These are phyloP conservation scores for Heliopora coerulea DNA, from an alignment of 92 coral and sea anemone species.

Conservation along the genomic window DNA sequence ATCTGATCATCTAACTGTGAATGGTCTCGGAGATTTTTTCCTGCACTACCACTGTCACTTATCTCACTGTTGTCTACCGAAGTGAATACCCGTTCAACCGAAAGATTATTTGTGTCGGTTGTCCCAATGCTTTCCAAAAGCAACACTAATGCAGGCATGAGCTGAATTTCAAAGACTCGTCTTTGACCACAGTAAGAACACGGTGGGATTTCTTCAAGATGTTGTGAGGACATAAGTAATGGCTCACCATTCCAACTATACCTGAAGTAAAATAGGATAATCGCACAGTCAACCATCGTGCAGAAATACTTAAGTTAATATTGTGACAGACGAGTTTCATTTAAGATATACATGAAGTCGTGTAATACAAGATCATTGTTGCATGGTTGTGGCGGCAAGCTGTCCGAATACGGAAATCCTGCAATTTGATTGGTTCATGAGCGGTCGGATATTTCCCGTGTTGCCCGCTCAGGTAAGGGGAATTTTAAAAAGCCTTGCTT, in stretches of 20 bases:
- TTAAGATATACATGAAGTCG: no score
- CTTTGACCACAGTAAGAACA: constrained; percentile 72
- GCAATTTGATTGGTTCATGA: no score
- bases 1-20: background rate
- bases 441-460: no score
- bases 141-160: constrained; percentile 83
- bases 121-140: constrained; percentile 37
- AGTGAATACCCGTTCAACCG: background rate
- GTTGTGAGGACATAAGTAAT: constrained; percentile 53
- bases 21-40: background rate
- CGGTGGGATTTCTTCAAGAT: constrained; percentile 48
- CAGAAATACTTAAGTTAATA: no score
- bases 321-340: no score
- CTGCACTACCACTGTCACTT: background rate
- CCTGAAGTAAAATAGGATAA: constrained; percentile 37
- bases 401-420: no score
- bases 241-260: constrained; percentile 80
- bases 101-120: background rate
- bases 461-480: no score
- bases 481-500: no score
- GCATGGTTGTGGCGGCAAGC: no score
- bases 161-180: constrained; percentile 82
- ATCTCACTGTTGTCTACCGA: background rate
- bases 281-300: no score
- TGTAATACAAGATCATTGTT: no score